Percentiles rank a stretch among this genome's conserved stretches.
These are phyloP conservation scores for Egretta garzetta DNA, from an alignment of 2,113 vertebrate genomes.

Conservation along the genomic window DNA sequence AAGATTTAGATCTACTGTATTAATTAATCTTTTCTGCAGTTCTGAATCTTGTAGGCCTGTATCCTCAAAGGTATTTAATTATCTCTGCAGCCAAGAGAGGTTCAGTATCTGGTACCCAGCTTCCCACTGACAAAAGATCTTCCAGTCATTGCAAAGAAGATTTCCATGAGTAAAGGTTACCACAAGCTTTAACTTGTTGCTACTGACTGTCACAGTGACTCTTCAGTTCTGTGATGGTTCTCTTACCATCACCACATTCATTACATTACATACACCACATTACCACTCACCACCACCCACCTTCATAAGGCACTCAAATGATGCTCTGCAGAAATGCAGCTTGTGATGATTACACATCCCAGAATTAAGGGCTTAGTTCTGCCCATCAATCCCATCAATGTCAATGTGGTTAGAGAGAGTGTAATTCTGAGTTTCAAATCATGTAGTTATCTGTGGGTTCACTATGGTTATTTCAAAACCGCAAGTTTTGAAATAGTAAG, in stretches of 20 bases:
- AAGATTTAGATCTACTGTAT: slow-evolving; percentile 7
- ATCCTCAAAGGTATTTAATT: background rate
- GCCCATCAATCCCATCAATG: background rate
- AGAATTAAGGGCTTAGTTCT: background rate
- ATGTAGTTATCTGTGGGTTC: background rate
- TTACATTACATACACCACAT: no score
- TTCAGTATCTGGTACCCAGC: background rate
- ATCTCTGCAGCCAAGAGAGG: background rate
- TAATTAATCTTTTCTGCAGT: background rate
- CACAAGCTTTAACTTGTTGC: background rate
- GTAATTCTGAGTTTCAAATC: background rate
- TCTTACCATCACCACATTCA: background rate
- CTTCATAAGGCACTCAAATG: background rate
- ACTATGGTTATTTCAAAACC: background rate
- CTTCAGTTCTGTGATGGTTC: background rate
- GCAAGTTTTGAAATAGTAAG: background rate
- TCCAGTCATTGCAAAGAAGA: background rate
- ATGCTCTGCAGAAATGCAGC: background rate
- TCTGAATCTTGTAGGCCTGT: background rate
- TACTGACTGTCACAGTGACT: background rate
- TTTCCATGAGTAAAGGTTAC: background rate
- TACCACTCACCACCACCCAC: no score
- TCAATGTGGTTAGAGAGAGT: background rate
- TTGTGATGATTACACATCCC: background rate
- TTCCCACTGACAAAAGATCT: background rate